Evolutionary conservation across 2,113 vertebrate species (phyloP).

Genomic region (Elgaria multicarinata): DNA sequence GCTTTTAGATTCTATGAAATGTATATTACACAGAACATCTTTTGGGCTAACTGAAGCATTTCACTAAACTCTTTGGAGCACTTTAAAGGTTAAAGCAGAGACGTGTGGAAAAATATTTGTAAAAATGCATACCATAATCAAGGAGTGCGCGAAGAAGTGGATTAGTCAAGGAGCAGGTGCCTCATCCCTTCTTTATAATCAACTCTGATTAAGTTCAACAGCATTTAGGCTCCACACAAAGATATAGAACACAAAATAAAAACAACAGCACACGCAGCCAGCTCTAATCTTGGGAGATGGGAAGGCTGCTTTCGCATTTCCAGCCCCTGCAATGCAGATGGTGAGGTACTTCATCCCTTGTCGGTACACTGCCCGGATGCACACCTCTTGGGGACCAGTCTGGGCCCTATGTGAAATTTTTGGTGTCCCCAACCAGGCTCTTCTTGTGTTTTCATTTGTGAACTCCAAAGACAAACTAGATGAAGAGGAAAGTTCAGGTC

Average conservation of each 20-base stretch:
- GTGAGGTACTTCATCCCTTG: neutral
- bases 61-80: rapidly evolving
- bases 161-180: rapidly evolving
- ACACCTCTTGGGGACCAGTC: neutral
- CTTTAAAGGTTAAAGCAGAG: neutral
- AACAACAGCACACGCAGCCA: neutral
- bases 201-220: rapidly evolving
- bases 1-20: neutral
- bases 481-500: neutral
- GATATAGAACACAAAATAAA: neutral
- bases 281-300: neutral
- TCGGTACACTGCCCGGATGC: neutral
- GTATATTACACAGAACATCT: neutral
- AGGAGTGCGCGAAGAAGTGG: neutral
- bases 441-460: neutral
- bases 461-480: neutral
- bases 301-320: neutral
- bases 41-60: rapidly evolving
- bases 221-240: rapidly evolving
- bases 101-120: neutral
- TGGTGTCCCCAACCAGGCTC: too few relatives aligned
- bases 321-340: neutral
- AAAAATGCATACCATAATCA: rapidly evolving
- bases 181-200: neutral
- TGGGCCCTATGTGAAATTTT: neutral